phyloP scores from a whole-genome alignment of 2,888 invertebrate species.

The Seira musarum region DNA sequence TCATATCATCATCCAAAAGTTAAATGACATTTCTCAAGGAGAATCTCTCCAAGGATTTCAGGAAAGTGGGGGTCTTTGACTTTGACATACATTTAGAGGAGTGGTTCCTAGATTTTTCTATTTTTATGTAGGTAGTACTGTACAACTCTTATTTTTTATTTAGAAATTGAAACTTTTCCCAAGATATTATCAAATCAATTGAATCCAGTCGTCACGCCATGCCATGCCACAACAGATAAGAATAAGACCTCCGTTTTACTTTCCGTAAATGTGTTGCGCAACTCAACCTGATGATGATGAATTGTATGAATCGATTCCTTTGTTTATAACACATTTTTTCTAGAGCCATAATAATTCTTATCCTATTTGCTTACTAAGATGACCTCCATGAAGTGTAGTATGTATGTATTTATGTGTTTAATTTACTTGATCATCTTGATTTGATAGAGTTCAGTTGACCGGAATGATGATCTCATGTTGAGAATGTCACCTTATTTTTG shows the following conservation, averaged over 20 bases:
- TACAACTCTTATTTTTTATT: background rate
- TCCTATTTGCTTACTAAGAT: background rate
- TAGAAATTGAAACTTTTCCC: background rate
- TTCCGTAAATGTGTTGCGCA: slow-evolving; percentile 48
- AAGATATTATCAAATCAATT: background rate
- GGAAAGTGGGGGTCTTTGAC: slow-evolving; percentile 46
- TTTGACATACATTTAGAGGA: slow-evolving; percentile 30
- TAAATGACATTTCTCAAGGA: slow-evolving; percentile 58
- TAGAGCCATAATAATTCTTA: background rate
- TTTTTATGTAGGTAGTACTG: background rate
- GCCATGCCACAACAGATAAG: too few relatives aligned
- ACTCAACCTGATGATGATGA: background rate
- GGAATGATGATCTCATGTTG: slow-evolving; percentile 15
- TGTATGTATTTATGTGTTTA: too few relatives aligned
- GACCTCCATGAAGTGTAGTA: slow-evolving; percentile 1
- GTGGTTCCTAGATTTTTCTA: slow-evolving; percentile 48
- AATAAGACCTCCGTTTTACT: slow-evolving; percentile 26
- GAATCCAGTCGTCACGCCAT: too few relatives aligned
- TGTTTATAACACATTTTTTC: slow-evolving; percentile 19
- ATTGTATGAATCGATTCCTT: slow-evolving; percentile 33
- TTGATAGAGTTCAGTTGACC: background rate
- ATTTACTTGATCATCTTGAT: too few relatives aligned
- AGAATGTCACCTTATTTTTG: slow-evolving; percentile 32
- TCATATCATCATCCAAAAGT: slow-evolving; percentile 22
- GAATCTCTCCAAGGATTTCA: slow-evolving; percentile 39